Evolutionary conservation across 2,113 vertebrate genomes (phyloP), one percentile per base, ranked within the genome.

Genomic region (Okapia johnstoni): DNA sequence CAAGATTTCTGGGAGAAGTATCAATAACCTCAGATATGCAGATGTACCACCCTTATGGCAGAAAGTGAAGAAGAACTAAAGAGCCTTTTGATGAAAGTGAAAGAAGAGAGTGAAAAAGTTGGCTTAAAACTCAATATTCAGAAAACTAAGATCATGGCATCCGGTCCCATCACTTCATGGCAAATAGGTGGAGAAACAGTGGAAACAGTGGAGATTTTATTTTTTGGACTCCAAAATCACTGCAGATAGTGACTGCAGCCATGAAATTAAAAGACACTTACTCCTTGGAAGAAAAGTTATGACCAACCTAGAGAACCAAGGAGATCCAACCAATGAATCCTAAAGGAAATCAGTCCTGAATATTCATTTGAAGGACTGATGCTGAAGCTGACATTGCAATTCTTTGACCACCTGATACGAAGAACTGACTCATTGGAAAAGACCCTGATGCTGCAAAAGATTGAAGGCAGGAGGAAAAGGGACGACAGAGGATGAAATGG

Each of bases 181-280:
- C 8, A 66, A 66, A 66, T 5, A n/a, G 33, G n/a, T 19, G 33
- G 61, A n/a, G 61, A 17, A 63, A n/a, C 30, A 63, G n/a, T 4
- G 15, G 30, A 63, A 63, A 63, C 30, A 4, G 60, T n/a, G 3
- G 7, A n/a, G 8, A 66, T 9, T 30, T 61, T 33, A 36, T n/a
- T 66, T 36, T 36, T 0, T 3, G 33, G 2, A 16, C 33, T 66
- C 33, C 63, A 66, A 63, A n/a, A 66, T 66, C 63, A 66, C 33
- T 66, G 33, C 63, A n/a, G 16, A n/a, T 66, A 9, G 63, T 66
- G 63, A 66, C 8, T 36, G 16, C 4, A 66, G 4, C 8, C 33
- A 66, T 19, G 7, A 1, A n/a, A n/a, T 66, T 66, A 66, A 66
- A 66, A 66, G 33, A n/a, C 0, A 0, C 33, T n/a, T 66, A 2